These are phyloP conservation scores for Falco naumanni DNA, from an alignment of 2,797 vertebrate species.

Conservation along the genomic window DNA sequence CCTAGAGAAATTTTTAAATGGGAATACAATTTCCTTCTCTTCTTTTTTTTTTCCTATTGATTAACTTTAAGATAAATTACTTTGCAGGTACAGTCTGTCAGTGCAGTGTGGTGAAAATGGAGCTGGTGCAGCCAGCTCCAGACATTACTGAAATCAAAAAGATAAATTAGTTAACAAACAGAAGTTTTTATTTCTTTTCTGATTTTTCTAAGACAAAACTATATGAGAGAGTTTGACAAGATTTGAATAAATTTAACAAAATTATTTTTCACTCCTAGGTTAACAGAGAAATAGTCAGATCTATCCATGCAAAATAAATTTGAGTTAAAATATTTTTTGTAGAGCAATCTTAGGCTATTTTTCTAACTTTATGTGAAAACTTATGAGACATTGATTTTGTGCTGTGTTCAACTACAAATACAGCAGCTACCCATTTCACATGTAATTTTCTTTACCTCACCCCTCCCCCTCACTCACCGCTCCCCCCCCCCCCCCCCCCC, in stretches of 20 bases:
- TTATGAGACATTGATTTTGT: not conserved
- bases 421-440: not conserved
- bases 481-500: too few species aligned
- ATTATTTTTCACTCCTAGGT: not conserved
- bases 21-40: not conserved
- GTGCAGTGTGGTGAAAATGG: not conserved
- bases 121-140: not conserved
- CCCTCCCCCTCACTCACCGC: too few species aligned
- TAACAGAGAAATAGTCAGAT: not conserved
- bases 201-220: not conserved
- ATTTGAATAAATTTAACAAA: not conserved
- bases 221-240: not conserved
- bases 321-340: not conserved
- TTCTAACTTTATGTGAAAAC: not conserved
- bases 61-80: slow-evolving; percentile 1
- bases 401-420: not conserved
- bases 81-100: not conserved
- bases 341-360: not conserved
- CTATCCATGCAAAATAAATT: not conserved
- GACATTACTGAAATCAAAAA: not conserved
- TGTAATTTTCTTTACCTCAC: not conserved
- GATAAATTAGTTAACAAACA: not conserved
- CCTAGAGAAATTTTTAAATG: not conserved
- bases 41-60: slow-evolving; percentile 11
- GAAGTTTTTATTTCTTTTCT: not conserved